Evolutionary conservation across 2,797 vertebrate genomes (phyloP).

Genomic region (Enteromius unitaeniatus): DNA sequence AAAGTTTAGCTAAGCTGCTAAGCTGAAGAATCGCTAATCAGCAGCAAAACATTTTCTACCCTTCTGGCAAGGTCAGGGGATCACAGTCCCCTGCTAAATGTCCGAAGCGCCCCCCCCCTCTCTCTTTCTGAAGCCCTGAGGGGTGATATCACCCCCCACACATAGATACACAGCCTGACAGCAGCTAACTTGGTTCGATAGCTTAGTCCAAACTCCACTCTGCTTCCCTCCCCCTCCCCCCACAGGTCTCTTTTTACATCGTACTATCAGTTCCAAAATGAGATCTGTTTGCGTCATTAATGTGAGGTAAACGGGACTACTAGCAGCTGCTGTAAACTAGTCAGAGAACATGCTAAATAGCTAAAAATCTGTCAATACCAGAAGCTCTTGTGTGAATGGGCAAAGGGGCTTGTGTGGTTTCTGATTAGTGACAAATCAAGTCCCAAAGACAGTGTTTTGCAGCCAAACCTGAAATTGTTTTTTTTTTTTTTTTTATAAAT

Average conservation of each 20-base stretch:
- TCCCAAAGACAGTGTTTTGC: slow-evolving; percentile 32
- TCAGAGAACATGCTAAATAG: neutral
- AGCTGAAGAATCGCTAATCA: slow-evolving; percentile 80
- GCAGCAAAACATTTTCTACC: slow-evolving; percentile 82
- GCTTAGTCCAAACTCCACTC: slow-evolving; percentile 34
- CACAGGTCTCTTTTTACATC: slow-evolving; percentile 23
- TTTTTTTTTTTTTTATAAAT: neutral
- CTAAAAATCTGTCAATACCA: neutral
- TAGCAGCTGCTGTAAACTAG: neutral
- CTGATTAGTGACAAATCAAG: slow-evolving; percentile 54
- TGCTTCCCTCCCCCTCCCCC: neutral
- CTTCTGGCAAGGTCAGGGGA: slow-evolving; percentile 85
- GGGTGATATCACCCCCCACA: slow-evolving; percentile 77
- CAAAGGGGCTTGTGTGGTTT: slow-evolving; percentile 47
- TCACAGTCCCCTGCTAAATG: slow-evolving; percentile 80
- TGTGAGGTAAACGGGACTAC: neutral
- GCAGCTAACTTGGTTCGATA: slow-evolving; percentile 43
- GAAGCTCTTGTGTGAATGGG: neutral
- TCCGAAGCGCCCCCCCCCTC: slow-evolving; percentile 70
- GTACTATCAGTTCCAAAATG: slow-evolving; percentile 4
- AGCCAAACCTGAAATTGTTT: slow-evolving; percentile 35
- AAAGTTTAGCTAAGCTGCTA: slow-evolving; percentile 62
- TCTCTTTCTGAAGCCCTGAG: slow-evolving; percentile 71
- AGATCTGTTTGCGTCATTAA: neutral
- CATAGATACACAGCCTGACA: slow-evolving; percentile 68